Evolutionary conservation across 2,888 invertebrate species (phyloP).

Genomic region (Sphecodes monilicornis): DNA sequence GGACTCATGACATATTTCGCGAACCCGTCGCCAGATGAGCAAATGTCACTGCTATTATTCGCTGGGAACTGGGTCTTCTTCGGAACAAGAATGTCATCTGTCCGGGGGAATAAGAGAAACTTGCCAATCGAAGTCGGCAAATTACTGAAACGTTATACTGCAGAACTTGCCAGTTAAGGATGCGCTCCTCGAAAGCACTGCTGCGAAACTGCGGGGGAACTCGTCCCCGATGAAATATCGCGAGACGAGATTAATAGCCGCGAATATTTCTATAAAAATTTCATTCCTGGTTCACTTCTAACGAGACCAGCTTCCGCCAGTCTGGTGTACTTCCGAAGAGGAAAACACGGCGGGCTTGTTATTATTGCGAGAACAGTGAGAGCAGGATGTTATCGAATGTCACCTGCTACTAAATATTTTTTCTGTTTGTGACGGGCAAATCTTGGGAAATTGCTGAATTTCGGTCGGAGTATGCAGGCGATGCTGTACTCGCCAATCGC

Average conservation of each 20-base stretch:
- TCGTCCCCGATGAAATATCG: slow-evolving; percentile 49
- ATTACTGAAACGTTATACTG: slow-evolving; percentile 45
- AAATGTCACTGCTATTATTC: slow-evolving; percentile 32
- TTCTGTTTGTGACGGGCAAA: neutral
- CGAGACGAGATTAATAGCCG: slow-evolving; percentile 34
- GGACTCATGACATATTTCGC: slow-evolving; percentile 30
- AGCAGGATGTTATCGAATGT: neutral
- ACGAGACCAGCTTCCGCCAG: slow-evolving; percentile 1
- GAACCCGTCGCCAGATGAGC: slow-evolving; percentile 19
- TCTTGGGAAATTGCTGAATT: slow-evolving; percentile 10
- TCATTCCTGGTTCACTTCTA: slow-evolving; percentile 11
- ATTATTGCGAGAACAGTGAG: slow-evolving; percentile 23
- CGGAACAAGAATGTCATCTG: neutral
- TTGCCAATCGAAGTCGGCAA: neutral
- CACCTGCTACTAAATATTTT: neutral
- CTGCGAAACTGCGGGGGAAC: slow-evolving; percentile 20
- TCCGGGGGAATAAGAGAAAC: neutral
- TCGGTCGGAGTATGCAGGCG: neutral
- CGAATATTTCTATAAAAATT: slow-evolving; percentile 48
- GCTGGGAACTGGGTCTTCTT: neutral
- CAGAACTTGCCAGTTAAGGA: neutral
- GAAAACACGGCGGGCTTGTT: slow-evolving; percentile 6
- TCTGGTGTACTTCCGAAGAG: slow-evolving; percentile 6
- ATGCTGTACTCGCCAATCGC: neutral
- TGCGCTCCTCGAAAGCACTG: neutral